Base-by-base conservation (phyloP, 2,888 invertebrate genomes). In the Drosophila mimica region DNA sequence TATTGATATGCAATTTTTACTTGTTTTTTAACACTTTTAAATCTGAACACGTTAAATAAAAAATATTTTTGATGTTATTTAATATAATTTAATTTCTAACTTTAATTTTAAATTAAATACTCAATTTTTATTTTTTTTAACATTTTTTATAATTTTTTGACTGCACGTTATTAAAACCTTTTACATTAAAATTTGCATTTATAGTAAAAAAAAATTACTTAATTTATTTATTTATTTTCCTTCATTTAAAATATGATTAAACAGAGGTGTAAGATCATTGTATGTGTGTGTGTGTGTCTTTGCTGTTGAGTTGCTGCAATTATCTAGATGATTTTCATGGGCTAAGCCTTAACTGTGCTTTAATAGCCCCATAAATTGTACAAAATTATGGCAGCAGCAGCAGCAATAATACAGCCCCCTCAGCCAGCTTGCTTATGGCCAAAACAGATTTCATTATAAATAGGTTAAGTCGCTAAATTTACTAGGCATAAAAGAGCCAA, bases 401-500 rank as follows among this genome's bases (percentile, higher is more conserved):
- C 34, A 52, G 67, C 69, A 67, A 79, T 79, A 74, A 79, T 81
- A 13, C 66, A 51, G 69, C 54, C 74, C 58, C 62, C 58, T 59
- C 40, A 71, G 38, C 40, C 57, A 36, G 40, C 20, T 79, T 51
- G 56, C 60, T 70, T 82, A 73, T 79, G 70, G 63, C 67, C 71
- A 68, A 82, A 74, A 74, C 71, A 80, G 74, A 89, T 88, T 89
- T 86, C 81, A 90, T 85, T 88, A 88, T 90, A 90, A 90, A 88
- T 90, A 90, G 86, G 90, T 87, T 87, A 90, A 88, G 83, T 88
- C 76, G 81, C 86, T 88, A 85, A 88, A 83, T 88, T 81, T 81
- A 79, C 69, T 73, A 61, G 83, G 64, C 83, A 83, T 86, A 75
- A 82, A 82, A 80, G 73, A 77, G 66, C 59, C 65, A 64, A 70